Base-by-base conservation (phyloP, 1,140 invertebrate genomes). In the Pinna nobilis region DNA sequence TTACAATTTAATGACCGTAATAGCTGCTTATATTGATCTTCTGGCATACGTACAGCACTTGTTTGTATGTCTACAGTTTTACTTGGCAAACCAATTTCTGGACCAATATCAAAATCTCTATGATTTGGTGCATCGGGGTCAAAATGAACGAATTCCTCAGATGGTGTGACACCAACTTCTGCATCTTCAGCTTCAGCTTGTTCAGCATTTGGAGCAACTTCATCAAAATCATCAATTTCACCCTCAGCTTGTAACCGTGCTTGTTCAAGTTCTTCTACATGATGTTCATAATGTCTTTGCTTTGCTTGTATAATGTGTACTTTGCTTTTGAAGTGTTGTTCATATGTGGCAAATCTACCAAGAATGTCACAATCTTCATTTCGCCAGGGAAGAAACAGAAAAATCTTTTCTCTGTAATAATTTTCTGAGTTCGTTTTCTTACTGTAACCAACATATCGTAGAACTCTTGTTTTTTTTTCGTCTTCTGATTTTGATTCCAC, bases 131-230 rank as follows among this genome's bases (percentile, higher is more conserved):
- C 64, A 37, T 69, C 64, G 35, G 55, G 59, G 23, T 69, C 47
- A 69, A 75, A 75, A 32, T 75, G 73, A 15, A 44, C 63, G 9
- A 33, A 30, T 57, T 57, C 51, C 18, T 63, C 25, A 65, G 47
- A 76, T 64, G 76, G 32, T n/a, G 2, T 37, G 32, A 9, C 30
- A 4, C 50, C 49, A 30, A 55, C 53, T 11, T 28, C 53, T 9
- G 13, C 20, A 28, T 28, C 53, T 18, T 57, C 53, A 25, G 9
- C 6, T 51, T 61, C 9, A 37, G 33, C 11, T 41, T 61, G 59
- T 37, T 61, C 32, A 35, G 32, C 20, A 23, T 25, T 20, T 18
- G 33, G 59, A 18, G 59, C 59, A n/a, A 61, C 13, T 61, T 18
- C 15, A 61, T 41, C 37, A 50, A 50, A 50, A 20, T 39, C 18